Evolutionary conservation across 2,113 vertebrate genomes (phyloP).

Genomic region (Mobula hypostoma): DNA sequence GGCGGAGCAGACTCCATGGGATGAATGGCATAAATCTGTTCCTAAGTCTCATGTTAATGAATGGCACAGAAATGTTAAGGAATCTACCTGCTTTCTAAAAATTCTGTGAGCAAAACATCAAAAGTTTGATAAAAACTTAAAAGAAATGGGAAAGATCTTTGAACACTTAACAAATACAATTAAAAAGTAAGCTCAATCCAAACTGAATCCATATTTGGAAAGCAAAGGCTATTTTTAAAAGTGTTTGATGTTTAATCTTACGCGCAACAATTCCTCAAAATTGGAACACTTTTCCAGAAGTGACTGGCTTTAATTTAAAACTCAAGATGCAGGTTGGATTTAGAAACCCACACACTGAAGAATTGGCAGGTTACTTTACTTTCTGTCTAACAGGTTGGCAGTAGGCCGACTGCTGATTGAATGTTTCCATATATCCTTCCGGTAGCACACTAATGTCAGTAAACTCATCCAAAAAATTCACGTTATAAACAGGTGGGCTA

Average conservation of each 20-base stretch:
- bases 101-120: not conserved
- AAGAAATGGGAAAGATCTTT: not conserved
- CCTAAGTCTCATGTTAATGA: too few species aligned
- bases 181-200: not conserved
- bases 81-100: not conserved
- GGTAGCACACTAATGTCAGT: constrained; percentile 42
- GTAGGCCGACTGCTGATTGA: constrained; percentile 47
- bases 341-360: constrained; percentile 32
- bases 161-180: not conserved
- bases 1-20: too few species aligned
- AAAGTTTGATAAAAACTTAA: not conserved
- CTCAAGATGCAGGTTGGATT: constrained; percentile 38
- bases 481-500: constrained; percentile 50
- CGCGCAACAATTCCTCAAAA: constrained; percentile 47
- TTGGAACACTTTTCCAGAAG: constrained; percentile 53
- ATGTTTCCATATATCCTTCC: constrained; percentile 50
- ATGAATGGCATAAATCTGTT: too few species aligned
- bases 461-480: constrained; percentile 46
- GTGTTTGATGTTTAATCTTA: constrained; percentile 1
- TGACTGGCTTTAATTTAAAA: constrained; percentile 53
- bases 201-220: constrained; percentile 10
- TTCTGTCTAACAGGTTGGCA: constrained; percentile 43
- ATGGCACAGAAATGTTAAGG: too few species aligned
- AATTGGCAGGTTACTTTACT: constrained; percentile 44
- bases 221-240: not conserved